These are phyloP conservation scores for Phataginus tetradactyla DNA, from an alignment of 2,797 vertebrate genomes.

Conservation along the genomic window DNA sequence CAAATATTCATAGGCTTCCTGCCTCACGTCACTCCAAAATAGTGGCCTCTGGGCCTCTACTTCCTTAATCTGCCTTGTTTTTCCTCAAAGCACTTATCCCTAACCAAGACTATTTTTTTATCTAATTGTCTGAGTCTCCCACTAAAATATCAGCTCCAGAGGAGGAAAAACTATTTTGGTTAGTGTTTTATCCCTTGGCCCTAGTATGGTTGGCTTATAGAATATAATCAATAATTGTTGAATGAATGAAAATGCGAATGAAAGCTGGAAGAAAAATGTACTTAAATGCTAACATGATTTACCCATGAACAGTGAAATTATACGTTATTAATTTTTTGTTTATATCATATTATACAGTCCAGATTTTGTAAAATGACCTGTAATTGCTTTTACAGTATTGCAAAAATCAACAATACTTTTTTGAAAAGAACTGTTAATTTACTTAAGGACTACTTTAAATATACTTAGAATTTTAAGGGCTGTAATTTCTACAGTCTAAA, in stretches of 20 bases:
- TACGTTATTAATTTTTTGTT: conserved; percentile 21
- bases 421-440: conserved; percentile 13
- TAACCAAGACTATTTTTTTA: background rate
- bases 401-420: conserved; percentile 22
- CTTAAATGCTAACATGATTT: background rate
- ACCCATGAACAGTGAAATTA: background rate
- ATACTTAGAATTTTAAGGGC: conserved; percentile 50
- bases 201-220: background rate
- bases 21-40: background rate
- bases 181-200: background rate
- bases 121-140: background rate
- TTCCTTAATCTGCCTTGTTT: background rate
- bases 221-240: background rate
- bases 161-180: background rate
- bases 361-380: conserved; percentile 27
- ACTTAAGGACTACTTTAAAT: conserved; percentile 34
- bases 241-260: background rate
- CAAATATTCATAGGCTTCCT: background rate
- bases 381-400: background rate
- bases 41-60: background rate
- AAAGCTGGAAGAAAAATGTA: background rate
- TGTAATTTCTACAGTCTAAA: conserved; percentile 28
- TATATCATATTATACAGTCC: background rate
- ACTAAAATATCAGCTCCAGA: background rate
- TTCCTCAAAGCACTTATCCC: background rate